Conservation (phyloP, 2,888 invertebrate genomes). For the Cheilosia urbana region DNA sequence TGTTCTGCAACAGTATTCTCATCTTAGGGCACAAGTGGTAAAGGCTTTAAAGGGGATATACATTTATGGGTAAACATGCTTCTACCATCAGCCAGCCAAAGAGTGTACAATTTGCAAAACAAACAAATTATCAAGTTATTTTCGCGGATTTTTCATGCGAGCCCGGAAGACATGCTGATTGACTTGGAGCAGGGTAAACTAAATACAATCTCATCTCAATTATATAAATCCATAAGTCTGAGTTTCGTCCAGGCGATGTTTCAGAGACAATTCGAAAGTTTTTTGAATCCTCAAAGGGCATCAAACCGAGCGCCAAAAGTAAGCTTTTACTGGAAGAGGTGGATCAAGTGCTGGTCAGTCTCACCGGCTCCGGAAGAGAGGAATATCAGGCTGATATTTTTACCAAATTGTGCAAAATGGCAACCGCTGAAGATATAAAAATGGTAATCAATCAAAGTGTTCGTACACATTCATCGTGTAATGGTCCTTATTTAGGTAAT, state of each 20-base stretch:
- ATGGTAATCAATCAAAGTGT: slow-evolving; percentile 83
- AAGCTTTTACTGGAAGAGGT: slow-evolving; percentile 90
- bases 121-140: slow-evolving; percentile 96
- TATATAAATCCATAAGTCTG: too few species aligned
- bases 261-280: slow-evolving; percentile 93
- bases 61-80: slow-evolving; percentile 92
- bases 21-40: slow-evolving; percentile 85
- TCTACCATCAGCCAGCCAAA: slow-evolving; percentile 91
- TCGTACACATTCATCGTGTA: not conserved
- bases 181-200: slow-evolving; percentile 90
- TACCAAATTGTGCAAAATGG: slow-evolving; percentile 88
- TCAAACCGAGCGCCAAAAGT: slow-evolving; percentile 88
- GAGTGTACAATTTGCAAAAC: slow-evolving; percentile 96
- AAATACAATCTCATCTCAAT: not conserved
- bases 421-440: slow-evolving; percentile 93
- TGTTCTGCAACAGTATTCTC: not conserved
- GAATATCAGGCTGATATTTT: slow-evolving; percentile 93
- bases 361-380: slow-evolving; percentile 92
- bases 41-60: slow-evolving; percentile 90
- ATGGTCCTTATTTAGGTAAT: slow-evolving; percentile 85
- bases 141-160: slow-evolving; percentile 89
- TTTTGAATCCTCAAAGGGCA: slow-evolving; percentile 87
- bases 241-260: slow-evolving; percentile 87
- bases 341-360: slow-evolving; percentile 89
- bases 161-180: slow-evolving; percentile 92